phyloP scores from a whole-genome alignment of 2,888 invertebrate species.

The Cheilosia soror region DNA sequence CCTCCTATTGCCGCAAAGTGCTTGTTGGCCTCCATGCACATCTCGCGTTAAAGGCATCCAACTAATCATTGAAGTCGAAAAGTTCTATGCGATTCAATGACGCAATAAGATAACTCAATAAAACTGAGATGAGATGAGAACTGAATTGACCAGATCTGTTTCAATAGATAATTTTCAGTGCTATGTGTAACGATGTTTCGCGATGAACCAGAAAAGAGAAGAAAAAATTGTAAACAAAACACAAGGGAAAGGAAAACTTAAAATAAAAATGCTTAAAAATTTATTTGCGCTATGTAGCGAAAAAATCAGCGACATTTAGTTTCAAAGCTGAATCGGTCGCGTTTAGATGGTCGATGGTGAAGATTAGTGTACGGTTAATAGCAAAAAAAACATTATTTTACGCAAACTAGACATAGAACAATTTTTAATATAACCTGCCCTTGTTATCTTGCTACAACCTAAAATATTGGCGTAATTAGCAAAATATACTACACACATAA shows the following conservation, averaged over 20 bases:
- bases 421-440: background rate
- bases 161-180: slow-evolving; percentile 42
- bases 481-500: background rate
- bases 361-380: slow-evolving; percentile 8
- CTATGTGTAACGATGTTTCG: slow-evolving; percentile 41
- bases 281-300: slow-evolving; percentile 27
- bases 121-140: slow-evolving; percentile 47
- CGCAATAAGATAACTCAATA: slow-evolving; percentile 27
- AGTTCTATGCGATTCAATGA: slow-evolving; percentile 12
- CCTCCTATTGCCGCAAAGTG: slow-evolving; percentile 34
- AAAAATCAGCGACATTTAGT: slow-evolving; percentile 52
- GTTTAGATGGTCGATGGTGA: slow-evolving; percentile 25
- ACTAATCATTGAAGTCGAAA: slow-evolving; percentile 27
- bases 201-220: slow-evolving; percentile 25
- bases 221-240: slow-evolving; percentile 53
- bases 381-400: background rate
- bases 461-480: slow-evolving; percentile 12
- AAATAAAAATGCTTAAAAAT: slow-evolving; percentile 34
- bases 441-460: background rate
- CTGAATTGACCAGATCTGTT: slow-evolving; percentile 41
- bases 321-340: slow-evolving; percentile 56
- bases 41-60: slow-evolving; percentile 26
- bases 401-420: background rate
- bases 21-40: slow-evolving; percentile 38
- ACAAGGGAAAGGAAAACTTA: slow-evolving; percentile 45